A percentile compares a stretch with the other conserved stretches of the same genome.
These are phyloP conservation scores for Agrypnia vestita DNA, from an alignment of 1,140 invertebrate species.

Conservation along the genomic window DNA sequence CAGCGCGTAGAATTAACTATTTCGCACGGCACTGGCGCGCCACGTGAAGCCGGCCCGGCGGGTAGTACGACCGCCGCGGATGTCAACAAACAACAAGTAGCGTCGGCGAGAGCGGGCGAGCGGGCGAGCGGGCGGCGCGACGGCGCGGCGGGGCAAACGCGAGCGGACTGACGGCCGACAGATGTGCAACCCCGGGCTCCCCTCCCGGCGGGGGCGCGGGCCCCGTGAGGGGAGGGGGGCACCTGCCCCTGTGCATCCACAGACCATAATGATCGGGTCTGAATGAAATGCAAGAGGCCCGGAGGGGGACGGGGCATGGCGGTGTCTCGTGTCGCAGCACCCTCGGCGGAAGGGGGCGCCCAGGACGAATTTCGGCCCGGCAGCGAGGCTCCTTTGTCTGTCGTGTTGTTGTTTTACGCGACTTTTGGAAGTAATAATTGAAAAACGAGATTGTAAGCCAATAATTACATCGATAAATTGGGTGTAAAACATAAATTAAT, in stretches of 20 bases:
- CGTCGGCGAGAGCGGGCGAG: not conserved
- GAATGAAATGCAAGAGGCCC: slow-evolving; percentile 33
- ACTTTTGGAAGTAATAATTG: too few relatives aligned
- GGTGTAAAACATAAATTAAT: too few relatives aligned
- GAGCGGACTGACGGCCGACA: slow-evolving; percentile 29
- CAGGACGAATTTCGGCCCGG: slow-evolving; percentile 9
- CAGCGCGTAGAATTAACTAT: too few relatives aligned
- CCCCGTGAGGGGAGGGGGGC: not conserved
- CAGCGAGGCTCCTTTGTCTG: slow-evolving; percentile 22
- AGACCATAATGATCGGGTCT: slow-evolving; percentile 35
- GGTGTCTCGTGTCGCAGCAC: not conserved
- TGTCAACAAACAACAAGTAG: not conserved
- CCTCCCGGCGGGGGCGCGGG: not conserved
- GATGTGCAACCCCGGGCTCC: slow-evolving; percentile 23
- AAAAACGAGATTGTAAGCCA: too few relatives aligned
- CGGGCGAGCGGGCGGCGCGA: slow-evolving; percentile 13
- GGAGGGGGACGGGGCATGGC: slow-evolving; percentile 6
- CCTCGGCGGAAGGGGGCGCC: not conserved
- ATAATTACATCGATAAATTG: too few relatives aligned
- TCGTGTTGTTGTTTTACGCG: not conserved
- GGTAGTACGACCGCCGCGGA: not conserved
- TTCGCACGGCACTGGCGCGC: too few relatives aligned
- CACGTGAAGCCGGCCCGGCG: too few relatives aligned
- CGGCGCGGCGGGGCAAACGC: not conserved
- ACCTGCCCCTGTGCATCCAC: not conserved